These are phyloP conservation scores for Crotalus adamanteus DNA, from an alignment of 2,797 vertebrate species.

Conservation along the genomic window DNA sequence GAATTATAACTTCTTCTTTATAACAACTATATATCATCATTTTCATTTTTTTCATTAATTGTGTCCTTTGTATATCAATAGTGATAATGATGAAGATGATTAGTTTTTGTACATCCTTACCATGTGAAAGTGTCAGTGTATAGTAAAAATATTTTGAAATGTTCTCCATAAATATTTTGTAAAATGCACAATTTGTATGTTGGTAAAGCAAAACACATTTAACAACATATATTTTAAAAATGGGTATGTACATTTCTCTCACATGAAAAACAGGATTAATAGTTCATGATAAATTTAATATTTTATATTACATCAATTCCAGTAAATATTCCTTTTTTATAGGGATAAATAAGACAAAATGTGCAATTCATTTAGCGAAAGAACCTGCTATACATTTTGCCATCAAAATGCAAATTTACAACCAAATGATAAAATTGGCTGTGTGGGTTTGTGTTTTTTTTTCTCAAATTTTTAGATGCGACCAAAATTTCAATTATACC, in stretches of 20 bases:
- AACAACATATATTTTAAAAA: not conserved
- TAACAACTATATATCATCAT: not conserved
- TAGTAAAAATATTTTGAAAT: not conserved
- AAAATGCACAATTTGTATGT: not conserved
- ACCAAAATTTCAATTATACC: slow-evolving; percentile 82
- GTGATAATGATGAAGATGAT: not conserved
- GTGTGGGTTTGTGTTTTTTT: not conserved
- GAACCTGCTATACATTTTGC: not conserved
- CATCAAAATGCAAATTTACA: not conserved
- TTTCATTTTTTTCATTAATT: not conserved
- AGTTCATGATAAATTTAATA: not conserved
- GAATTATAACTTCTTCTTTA: not conserved
- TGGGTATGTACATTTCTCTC: not conserved
- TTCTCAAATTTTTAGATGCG: slow-evolving; percentile 77
- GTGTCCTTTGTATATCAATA: not conserved
- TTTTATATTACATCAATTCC: not conserved
- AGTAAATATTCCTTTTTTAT: not conserved
- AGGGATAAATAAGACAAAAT: not conserved
- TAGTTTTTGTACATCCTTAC: not conserved
- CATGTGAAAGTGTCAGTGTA: not conserved
- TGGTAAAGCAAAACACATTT: not conserved
- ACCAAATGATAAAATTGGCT: not conserved
- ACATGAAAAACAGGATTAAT: not conserved
- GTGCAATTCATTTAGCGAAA: not conserved
- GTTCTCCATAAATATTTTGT: not conserved